These are phyloP conservation scores for Clusia tigrina DNA, from an alignment of 2,888 invertebrate genomes.

Conservation along the genomic window DNA sequence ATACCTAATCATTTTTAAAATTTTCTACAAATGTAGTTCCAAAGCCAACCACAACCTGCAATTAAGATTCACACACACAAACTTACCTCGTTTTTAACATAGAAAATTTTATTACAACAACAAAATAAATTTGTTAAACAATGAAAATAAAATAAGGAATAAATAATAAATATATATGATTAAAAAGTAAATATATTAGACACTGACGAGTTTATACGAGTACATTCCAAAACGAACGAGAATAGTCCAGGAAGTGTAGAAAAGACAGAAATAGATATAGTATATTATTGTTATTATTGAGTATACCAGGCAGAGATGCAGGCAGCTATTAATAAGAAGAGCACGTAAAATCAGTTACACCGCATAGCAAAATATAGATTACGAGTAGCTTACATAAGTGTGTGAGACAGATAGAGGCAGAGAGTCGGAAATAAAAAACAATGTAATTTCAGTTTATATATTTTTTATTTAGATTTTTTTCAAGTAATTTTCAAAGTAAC, in stretches of 20 bases:
- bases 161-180: neutral
- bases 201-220: neutral
- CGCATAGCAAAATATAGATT: neutral
- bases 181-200: neutral
- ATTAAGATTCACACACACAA: slow-evolving; percentile 17
- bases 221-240: neutral
- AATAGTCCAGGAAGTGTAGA: neutral
- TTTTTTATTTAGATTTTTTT: slow-evolving; percentile 32
- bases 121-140: neutral
- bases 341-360: neutral
- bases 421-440: slow-evolving; percentile 6
- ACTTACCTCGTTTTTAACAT: slow-evolving; percentile 18
- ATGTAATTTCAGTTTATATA: slow-evolving; percentile 36
- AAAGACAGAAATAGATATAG: neutral
- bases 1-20: slow-evolving; percentile 33
- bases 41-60: slow-evolving; percentile 45
- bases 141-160: neutral
- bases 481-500: slow-evolving; percentile 61
- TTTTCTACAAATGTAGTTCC: slow-evolving; percentile 40
- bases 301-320: neutral
- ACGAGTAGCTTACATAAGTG: slow-evolving; percentile 2
- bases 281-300: slow-evolving; percentile 5
- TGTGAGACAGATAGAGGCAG: slow-evolving; percentile 6
- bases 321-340: neutral
- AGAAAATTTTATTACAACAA: slow-evolving; percentile 3